Conservation (phyloP, 2,797 vertebrate species). For the Scomberomorus guttatus region DNA sequence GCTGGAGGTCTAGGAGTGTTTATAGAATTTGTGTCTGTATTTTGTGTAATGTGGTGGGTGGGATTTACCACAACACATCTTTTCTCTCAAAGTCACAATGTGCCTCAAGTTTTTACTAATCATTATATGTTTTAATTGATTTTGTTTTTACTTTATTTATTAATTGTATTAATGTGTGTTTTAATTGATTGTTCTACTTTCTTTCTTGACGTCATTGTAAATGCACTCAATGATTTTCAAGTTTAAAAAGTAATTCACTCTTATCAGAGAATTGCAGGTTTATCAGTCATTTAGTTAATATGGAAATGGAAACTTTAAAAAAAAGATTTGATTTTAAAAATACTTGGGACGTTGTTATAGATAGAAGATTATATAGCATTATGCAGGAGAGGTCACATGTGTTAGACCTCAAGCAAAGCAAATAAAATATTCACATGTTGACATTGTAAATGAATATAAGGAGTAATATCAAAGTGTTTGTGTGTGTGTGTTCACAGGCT, state of each 20-base stretch:
- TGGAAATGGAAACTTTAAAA: neutral
- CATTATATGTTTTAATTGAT: no score
- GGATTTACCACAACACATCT: conserved; percentile 24
- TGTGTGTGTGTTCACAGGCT: neutral
- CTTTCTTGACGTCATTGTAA: no score
- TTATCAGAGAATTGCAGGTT: conserved; percentile 28
- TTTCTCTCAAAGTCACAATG: conserved; percentile 19
- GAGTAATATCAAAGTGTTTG: conserved; percentile 1
- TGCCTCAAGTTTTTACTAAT: neutral
- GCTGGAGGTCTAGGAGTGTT: conserved; percentile 26
- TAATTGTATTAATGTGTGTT: no score
- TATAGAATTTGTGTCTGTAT: conserved; percentile 15
- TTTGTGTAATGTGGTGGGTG: conserved; percentile 1
- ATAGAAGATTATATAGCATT: neutral
- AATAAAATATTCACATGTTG: conserved; percentile 9
- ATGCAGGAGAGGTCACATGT: conserved; percentile 3
- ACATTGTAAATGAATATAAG: neutral
- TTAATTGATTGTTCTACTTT: no score
- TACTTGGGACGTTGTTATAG: neutral
- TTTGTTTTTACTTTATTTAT: no score
- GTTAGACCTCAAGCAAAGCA: conserved; percentile 1
- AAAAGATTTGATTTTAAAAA: neutral
- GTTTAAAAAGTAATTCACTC: no score
- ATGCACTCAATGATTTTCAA: no score
- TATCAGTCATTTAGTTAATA: neutral